Evolutionary conservation across 2,113 vertebrate genomes (phyloP).

Genomic region (Calidris pygmaea): DNA sequence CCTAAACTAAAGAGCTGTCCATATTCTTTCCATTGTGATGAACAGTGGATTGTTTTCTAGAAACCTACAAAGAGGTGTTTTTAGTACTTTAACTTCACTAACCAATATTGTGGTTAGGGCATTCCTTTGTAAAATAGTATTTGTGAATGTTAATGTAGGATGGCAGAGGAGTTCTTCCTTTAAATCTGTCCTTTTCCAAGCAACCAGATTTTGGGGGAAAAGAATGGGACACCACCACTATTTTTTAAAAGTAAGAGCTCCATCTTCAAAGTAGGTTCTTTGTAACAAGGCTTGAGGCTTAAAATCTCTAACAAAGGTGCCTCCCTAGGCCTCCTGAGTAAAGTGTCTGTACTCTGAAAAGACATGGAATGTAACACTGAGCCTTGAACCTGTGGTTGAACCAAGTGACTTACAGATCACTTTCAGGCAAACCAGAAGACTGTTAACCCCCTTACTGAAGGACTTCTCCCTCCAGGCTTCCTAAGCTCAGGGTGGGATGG

Average conservation of each 20-base stretch:
- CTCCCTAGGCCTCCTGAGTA: neutral
- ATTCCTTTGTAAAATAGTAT: neutral
- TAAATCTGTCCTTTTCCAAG: neutral
- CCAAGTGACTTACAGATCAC: neutral
- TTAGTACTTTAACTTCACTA: neutral
- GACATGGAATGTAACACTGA: neutral
- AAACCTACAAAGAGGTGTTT: neutral
- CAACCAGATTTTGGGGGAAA: neutral
- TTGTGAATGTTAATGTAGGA: neutral
- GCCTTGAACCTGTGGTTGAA: neutral
- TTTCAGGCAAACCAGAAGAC: neutral
- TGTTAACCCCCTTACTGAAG: neutral
- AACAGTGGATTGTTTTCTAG: neutral
- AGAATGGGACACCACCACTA: rapidly evolving
- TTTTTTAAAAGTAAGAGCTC: neutral
- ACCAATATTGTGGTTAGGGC: neutral
- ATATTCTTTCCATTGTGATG: neutral
- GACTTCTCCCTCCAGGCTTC: neutral
- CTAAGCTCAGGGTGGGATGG: neutral
- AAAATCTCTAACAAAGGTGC: neutral
- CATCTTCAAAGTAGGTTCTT: neutral
- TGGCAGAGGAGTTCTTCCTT: neutral
- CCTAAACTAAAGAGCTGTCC: neutral
- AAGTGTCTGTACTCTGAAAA: neutral
- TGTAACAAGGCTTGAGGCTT: neutral